Conservation (phyloP, 2,113 vertebrate species). For the Ramphastos sulfuratus region DNA sequence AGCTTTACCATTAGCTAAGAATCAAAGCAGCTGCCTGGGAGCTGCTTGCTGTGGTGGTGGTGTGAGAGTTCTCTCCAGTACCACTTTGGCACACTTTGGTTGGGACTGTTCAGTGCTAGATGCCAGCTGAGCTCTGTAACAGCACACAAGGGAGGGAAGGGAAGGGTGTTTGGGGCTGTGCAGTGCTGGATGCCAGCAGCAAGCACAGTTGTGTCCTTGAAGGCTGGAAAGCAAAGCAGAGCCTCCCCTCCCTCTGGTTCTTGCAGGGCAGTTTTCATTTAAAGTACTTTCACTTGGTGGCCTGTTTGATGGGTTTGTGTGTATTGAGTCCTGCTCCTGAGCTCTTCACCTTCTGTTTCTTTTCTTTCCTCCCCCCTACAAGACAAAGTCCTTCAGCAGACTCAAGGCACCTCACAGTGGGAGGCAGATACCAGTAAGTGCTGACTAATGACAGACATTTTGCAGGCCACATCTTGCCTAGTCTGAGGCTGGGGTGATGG, state of each 20-base stretch:
- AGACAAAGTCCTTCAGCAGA: not conserved
- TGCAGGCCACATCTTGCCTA: not conserved
- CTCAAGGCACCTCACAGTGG: fast-evolving
- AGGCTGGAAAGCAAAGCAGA: not conserved
- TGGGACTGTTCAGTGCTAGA: not conserved
- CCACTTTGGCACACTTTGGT: not conserved
- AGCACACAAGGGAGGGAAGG: not conserved
- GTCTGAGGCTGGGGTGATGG: not conserved
- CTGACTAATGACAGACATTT: not conserved
- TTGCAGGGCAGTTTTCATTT: not conserved
- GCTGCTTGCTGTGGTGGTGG: not conserved
- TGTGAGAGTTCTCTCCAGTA: not conserved
- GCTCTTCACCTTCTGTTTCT: not conserved
- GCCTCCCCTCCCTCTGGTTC: not conserved
- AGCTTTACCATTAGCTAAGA: not conserved
- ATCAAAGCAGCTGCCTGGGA: not conserved
- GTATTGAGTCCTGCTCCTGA: not conserved
- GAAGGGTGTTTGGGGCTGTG: not conserved
- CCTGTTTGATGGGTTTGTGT: not conserved
- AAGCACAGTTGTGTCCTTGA: not conserved
- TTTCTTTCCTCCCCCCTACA: not conserved
- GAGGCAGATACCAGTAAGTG: not conserved
- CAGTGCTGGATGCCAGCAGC: not conserved
- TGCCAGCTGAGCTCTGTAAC: not conserved
- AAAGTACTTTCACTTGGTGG: not conserved